Conservation (phyloP, 2,888 invertebrate genomes). For the Dyspetes luteomarginatus region DNA sequence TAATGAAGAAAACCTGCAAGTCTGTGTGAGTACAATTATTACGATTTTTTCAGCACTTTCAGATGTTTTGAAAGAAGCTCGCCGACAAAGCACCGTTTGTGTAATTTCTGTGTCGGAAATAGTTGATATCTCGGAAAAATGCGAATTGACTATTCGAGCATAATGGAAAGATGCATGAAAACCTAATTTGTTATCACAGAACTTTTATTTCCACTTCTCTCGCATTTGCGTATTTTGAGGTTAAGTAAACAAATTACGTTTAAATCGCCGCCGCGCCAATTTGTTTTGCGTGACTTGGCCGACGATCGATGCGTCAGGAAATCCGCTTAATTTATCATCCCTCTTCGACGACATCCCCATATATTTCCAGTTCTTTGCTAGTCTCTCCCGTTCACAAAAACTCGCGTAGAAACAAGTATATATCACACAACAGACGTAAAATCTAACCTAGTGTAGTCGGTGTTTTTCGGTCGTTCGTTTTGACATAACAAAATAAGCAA, state of each 20-base stretch:
- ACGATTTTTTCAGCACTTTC: too few relatives aligned
- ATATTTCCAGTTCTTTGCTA: not conserved
- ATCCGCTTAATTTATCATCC: not conserved
- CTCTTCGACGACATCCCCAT: slow-evolving; percentile 9
- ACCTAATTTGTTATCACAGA: too few relatives aligned
- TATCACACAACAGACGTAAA: slow-evolving; percentile 20
- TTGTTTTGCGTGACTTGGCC: not conserved
- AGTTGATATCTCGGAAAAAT: too few relatives aligned
- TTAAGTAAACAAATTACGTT: not conserved
- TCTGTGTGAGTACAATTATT: too few relatives aligned
- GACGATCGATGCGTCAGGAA: slow-evolving; percentile 4
- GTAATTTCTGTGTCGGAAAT: too few relatives aligned
- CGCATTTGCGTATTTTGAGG: too few relatives aligned
- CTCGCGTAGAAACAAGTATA: slow-evolving; percentile 8
- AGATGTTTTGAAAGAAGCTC: too few relatives aligned
- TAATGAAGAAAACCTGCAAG: too few relatives aligned
- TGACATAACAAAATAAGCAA: slow-evolving; percentile 30
- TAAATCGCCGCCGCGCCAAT: not conserved
- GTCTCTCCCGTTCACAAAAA: not conserved
- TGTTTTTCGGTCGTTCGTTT: slow-evolving; percentile 25
- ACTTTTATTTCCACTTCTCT: too few relatives aligned
- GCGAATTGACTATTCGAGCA: too few relatives aligned
- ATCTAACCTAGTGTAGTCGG: slow-evolving; percentile 51
- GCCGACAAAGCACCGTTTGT: too few relatives aligned
- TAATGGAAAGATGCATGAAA: too few relatives aligned